Conservation (phyloP, 2,797 vertebrate genomes). For the Oryzias dopingdopingensis region DNA sequence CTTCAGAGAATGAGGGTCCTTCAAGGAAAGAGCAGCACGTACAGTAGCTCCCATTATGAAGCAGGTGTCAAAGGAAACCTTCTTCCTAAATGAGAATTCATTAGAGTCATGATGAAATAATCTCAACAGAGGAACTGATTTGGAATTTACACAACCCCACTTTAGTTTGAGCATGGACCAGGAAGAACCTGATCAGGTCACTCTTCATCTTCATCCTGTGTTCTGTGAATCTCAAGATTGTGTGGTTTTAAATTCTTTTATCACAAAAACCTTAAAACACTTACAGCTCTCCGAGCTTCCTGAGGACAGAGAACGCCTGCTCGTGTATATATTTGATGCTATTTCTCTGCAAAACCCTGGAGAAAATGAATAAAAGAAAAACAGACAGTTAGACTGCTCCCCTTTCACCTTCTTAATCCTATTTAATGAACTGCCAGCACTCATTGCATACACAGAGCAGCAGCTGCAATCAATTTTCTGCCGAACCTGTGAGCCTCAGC, state of each 20-base stretch:
- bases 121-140: not conserved
- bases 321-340: constrained; percentile 86
- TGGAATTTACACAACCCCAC: not conserved
- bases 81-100: constrained; percentile 7
- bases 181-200: too few relatives aligned
- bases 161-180: too few relatives aligned
- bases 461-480: not conserved
- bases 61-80: constrained; percentile 5
- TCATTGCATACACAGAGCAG: not conserved
- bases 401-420: not conserved
- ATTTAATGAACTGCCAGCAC: constrained; percentile 10
- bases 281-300: constrained; percentile 91
- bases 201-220: not conserved
- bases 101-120: not conserved
- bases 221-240: not conserved
- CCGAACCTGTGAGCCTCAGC: constrained; percentile 6
- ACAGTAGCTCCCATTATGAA: constrained; percentile 9
- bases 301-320: constrained; percentile 86
- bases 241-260: not conserved
- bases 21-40: constrained; percentile 1
- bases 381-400: not conserved
- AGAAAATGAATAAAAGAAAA: constrained; percentile 12
- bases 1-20: too few relatives aligned
- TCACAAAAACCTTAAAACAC: constrained; percentile 54
- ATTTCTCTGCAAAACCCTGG: constrained; percentile 89